Base-by-base conservation (phyloP, 2,797 vertebrate species). In the Rhinatrema bivittatum region DNA sequence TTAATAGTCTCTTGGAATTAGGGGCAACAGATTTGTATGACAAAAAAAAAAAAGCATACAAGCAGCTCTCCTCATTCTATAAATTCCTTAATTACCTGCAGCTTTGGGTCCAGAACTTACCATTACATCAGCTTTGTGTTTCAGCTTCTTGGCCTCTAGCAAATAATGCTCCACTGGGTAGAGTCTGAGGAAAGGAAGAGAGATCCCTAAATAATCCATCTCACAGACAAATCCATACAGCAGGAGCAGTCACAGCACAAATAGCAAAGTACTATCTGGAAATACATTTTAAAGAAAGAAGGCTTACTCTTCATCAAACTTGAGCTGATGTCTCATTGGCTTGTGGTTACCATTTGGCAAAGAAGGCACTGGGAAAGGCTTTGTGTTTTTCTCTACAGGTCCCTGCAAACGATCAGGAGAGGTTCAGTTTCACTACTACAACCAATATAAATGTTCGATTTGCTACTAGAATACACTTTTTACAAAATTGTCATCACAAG, bases 81-180 rank as follows among this genome's bases (percentile, higher is more conserved):
- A n/a, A n/a, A n/a, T n/a, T n/a, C n/a, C n/a, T n/a, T n/a, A n/a
- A n/a, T n/a, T n/a, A n/a, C n/a, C n/a, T n/a, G n/a, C n/a, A n/a
- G n/a, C n/a, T n/a, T n/a, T n/a, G n/a, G n/a, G n/a, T n/a, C n/a
- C 20, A 30, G 30, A 25, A 46, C 62, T 46, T 54, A 94, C 95
- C 82, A 88, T 94, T 33, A 81, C 81, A 35, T 98, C 95, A 9
- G 95, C 96, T 74, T 85, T 93, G 75, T 91, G 87, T 81, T 97
- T 99, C 57, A 98, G 70, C 50, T 57, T 90, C 65, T 92, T 94
- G 40, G 94, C 95, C 69, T 95, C 91, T 61, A 88, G 93, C 33
- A 96, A 81, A 62, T 93, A 89, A 66, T 92, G 73, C 49, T 95
- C 91, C 12, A 88, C 70, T 17, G 89, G 75, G 47, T 77, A 49